A percentile compares a stretch with the other conserved stretches of the same genome.
phyloP scores from a whole-genome alignment of 2,888 invertebrate genomes.

The Diachrysia chrysitis region DNA sequence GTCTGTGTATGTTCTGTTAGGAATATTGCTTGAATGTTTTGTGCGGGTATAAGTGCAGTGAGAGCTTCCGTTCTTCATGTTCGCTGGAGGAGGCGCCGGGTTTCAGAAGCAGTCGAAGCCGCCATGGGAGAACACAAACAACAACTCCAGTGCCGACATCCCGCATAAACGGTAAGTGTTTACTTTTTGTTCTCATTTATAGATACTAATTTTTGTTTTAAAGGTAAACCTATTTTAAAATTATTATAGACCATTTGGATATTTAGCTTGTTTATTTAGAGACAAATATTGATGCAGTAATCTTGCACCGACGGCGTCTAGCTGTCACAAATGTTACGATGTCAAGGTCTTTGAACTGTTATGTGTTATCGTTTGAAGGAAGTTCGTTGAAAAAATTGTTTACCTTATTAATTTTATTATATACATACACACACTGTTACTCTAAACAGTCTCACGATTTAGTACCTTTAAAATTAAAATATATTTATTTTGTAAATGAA shows the following conservation, averaged over 20 bases:
- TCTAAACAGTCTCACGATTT: background rate
- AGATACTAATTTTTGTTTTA: background rate
- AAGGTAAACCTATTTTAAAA: background rate
- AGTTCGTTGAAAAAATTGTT: background rate
- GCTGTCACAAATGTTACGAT: constrained; percentile 1
- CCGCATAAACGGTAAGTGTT: constrained; percentile 75
- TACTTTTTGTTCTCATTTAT: background rate
- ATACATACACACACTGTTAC: background rate
- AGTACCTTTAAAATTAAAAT: no score
- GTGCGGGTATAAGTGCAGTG: constrained; percentile 27
- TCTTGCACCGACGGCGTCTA: background rate
- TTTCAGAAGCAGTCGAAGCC: constrained; percentile 84
- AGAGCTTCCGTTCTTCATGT: constrained; percentile 66
- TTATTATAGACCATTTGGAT: background rate
- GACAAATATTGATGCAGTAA: background rate
- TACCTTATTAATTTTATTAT: background rate
- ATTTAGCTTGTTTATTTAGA: background rate
- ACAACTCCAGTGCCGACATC: constrained; percentile 68
- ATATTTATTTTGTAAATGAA: background rate
- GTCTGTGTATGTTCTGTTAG: constrained; percentile 25
- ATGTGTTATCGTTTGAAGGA: background rate
- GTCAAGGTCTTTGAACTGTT: constrained; percentile 11
- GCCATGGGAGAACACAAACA: constrained; percentile 78
- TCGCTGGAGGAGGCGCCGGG: constrained; percentile 83
- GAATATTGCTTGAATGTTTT: constrained; percentile 21